A percentile compares a stretch with the other conserved stretches of the same genome.
phyloP scores from a whole-genome alignment of 2,888 invertebrate species.

The Azorinus chamasolen region DNA sequence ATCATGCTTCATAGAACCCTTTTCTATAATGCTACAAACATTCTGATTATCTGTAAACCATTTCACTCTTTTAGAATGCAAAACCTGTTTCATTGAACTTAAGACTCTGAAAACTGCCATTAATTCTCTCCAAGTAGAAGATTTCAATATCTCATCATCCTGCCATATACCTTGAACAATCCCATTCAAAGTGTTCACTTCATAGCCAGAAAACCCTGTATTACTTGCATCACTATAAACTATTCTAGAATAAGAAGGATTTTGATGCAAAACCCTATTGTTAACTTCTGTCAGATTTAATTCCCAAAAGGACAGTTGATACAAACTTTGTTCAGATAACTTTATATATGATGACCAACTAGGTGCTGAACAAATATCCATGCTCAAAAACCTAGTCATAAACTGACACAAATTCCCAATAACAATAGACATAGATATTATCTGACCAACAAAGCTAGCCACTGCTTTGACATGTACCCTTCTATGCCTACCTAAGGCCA shows the following conservation, averaged over 20 bases:
- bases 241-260: slow-evolving; percentile 14
- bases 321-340: slow-evolving; percentile 8
- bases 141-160: slow-evolving; percentile 3
- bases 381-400: slow-evolving; percentile 56
- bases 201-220: slow-evolving; percentile 36
- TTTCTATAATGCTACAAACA: slow-evolving; percentile 25
- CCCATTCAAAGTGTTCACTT: slow-evolving; percentile 13
- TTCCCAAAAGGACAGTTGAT: slow-evolving; percentile 16
- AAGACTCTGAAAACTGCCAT: slow-evolving; percentile 21
- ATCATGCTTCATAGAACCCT: slow-evolving; percentile 39
- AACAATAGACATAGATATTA: slow-evolving; percentile 60
- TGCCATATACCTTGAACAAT: slow-evolving; percentile 14
- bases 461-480: slow-evolving; percentile 22
- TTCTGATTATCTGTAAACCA: slow-evolving; percentile 44
- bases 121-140: slow-evolving; percentile 14
- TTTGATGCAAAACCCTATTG: no score
- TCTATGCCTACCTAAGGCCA: not conserved
- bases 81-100: slow-evolving; percentile 2
- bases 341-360: slow-evolving; percentile 38
- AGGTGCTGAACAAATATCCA: slow-evolving; percentile 29
- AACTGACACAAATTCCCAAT: slow-evolving; percentile 53
- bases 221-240: slow-evolving; percentile 40
- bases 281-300: no score
- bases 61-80: slow-evolving; percentile 12
- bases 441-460: slow-evolving; percentile 58